Evolutionary conservation across 2,888 invertebrate genomes (phyloP).

Genomic region (Gryllus longicercus): DNA sequence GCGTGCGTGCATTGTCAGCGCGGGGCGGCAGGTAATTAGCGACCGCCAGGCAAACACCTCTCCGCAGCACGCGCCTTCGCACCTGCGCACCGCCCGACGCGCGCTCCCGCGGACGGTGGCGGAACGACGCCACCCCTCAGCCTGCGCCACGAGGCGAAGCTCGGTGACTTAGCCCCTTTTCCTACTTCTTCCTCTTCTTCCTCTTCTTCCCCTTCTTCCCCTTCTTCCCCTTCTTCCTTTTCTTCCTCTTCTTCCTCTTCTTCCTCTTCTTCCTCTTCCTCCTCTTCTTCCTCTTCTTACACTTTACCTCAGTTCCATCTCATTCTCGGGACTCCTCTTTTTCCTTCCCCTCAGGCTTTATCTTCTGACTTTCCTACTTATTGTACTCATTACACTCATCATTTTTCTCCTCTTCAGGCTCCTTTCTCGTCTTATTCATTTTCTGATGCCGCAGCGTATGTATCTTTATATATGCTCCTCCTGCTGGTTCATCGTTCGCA

Average conservation of each 20-base stretch:
- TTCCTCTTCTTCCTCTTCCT: background rate
- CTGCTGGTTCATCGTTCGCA: too few species aligned
- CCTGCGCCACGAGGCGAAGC: too few species aligned
- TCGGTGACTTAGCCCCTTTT: background rate
- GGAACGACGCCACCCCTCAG: background rate
- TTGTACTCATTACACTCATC: too few species aligned
- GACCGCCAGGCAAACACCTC: background rate
- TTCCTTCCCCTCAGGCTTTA: background rate
- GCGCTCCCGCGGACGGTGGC: background rate
- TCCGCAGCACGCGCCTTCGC: background rate
- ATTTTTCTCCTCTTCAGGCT: too few species aligned
- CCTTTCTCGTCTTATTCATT: too few species aligned
- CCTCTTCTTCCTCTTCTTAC: background rate
- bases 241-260: background rate
- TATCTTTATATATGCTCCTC: too few species aligned
- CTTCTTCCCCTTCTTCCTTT: background rate
- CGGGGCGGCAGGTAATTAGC: background rate
- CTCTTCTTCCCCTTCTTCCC: background rate
- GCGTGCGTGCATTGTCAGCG: background rate
- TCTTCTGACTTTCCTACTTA: too few species aligned
- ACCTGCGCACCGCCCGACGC: background rate
- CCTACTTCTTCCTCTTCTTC: background rate
- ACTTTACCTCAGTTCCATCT: background rate
- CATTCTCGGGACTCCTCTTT: background rate
- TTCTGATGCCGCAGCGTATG: too few species aligned